Conservation (phyloP, 2,888 invertebrate genomes). For the Metacarcinus magister region DNA sequence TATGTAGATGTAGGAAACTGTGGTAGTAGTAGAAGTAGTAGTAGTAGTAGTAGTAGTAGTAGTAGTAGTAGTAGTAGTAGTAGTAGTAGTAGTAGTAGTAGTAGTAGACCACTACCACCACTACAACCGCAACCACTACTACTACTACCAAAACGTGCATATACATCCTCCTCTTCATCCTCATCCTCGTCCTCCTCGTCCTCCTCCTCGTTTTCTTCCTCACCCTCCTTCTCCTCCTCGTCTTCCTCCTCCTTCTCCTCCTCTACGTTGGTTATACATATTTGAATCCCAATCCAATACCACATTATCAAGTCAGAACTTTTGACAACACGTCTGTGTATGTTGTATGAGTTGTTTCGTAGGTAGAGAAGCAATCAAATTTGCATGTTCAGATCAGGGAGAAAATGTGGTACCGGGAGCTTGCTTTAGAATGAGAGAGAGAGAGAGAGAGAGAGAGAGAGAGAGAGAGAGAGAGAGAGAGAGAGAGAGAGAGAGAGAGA, state of each 20-base stretch:
- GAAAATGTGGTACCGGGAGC: neutral
- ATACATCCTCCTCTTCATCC: too few relatives aligned
- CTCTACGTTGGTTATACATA: neutral
- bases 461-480: constrained; percentile 12
- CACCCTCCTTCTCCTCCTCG: too few relatives aligned
- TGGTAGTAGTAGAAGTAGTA: too few relatives aligned
- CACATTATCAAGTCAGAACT: neutral
- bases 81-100: too few relatives aligned
- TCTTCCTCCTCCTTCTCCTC: neutral
- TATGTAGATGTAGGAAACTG: too few relatives aligned
- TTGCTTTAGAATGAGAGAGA: neutral
- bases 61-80: too few relatives aligned
- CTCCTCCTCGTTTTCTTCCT: too few relatives aligned
- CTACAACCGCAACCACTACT: too few relatives aligned
- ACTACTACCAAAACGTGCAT: too few relatives aligned
- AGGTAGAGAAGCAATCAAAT: neutral
- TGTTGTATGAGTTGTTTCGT: neutral
- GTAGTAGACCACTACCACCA: too few relatives aligned
- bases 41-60: too few relatives aligned
- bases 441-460: constrained; percentile 48
- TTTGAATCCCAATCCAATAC: constrained; percentile 15
- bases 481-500: neutral
- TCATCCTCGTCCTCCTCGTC: too few relatives aligned
- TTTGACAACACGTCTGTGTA: neutral
- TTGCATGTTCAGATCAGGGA: constrained; percentile 7